These are phyloP conservation scores for Varecia variegata DNA, from an alignment of 2,797 vertebrate species.

Conservation along the genomic window DNA sequence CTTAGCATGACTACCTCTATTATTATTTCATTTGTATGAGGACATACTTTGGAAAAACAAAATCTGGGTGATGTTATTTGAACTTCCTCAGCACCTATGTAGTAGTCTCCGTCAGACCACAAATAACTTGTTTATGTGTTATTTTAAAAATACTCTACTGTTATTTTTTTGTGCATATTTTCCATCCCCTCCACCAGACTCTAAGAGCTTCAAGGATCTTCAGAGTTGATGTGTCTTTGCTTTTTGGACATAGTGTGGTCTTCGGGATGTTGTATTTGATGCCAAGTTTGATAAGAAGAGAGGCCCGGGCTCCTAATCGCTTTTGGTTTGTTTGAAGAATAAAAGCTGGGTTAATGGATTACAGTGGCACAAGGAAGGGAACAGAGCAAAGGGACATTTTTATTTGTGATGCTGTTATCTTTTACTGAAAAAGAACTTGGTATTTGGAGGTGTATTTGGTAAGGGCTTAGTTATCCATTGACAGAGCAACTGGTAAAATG, in stretches of 20 bases:
- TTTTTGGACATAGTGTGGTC: not conserved
- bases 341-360: not conserved
- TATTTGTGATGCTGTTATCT: not conserved
- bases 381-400: not conserved
- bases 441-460: not conserved
- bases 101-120: not conserved
- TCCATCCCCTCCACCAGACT: not conserved
- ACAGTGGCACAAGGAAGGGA: not conserved
- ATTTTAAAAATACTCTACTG: not conserved
- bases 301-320: not conserved
- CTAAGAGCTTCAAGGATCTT: slow-evolving; percentile 9
- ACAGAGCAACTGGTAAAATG: not conserved
- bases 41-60: not conserved
- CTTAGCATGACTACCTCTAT: not conserved
- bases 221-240: not conserved
- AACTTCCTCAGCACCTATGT: not conserved
- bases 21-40: not conserved
- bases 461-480: not conserved
- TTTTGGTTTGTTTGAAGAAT: not conserved
- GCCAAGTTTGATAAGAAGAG: slow-evolving; percentile 32
- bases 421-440: not conserved
- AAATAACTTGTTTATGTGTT: not conserved
- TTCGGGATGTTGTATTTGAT: slow-evolving; percentile 2
- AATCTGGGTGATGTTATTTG: not conserved
- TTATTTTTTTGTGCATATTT: not conserved